These are phyloP conservation scores for Listronotus bonariensis DNA, from an alignment of 1,140 invertebrate genomes.

Conservation along the genomic window DNA sequence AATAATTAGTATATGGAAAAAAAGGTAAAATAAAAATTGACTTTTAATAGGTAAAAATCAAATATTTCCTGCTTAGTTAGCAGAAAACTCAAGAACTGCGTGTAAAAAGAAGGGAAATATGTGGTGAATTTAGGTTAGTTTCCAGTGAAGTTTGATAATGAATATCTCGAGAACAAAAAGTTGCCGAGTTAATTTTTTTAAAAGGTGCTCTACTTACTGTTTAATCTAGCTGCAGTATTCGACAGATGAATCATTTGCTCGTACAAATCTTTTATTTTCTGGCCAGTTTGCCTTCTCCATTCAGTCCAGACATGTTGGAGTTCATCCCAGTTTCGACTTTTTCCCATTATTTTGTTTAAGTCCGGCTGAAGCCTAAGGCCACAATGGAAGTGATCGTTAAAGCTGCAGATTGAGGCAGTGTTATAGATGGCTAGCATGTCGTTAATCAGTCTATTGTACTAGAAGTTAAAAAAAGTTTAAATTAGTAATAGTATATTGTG, in stretches of 20 bases:
- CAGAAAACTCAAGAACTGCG: too few species aligned
- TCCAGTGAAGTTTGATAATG: too few species aligned
- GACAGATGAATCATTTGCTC: conserved; percentile 81
- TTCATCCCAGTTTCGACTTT: conserved; percentile 82
- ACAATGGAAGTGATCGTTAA: conserved; percentile 80
- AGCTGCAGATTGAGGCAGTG: conserved; percentile 81
- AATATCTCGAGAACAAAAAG: too few species aligned
- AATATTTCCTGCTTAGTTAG: too few species aligned
- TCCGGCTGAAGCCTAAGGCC: conserved; percentile 82
- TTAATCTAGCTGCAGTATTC: conserved; percentile 83
- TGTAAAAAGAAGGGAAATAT: too few species aligned
- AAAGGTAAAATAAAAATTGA: too few species aligned
- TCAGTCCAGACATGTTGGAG: conserved; percentile 84
- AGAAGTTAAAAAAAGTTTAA: conserved; percentile 46
- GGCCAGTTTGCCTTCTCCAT: conserved; percentile 80
- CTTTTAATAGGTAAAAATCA: too few species aligned
- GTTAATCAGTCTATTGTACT: conserved; percentile 85
- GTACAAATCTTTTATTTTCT: conserved; percentile 79
- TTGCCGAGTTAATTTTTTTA: too few species aligned
- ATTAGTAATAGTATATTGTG: too few species aligned
- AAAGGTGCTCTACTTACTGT: conserved; percentile 74
- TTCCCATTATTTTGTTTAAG: conserved; percentile 68
- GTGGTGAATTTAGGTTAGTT: too few species aligned
- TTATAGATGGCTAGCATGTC: conserved; percentile 89
- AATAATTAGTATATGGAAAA: too few species aligned